phyloP scores from a whole-genome alignment of 2,888 invertebrate species.

The Limenitis camilla region DNA sequence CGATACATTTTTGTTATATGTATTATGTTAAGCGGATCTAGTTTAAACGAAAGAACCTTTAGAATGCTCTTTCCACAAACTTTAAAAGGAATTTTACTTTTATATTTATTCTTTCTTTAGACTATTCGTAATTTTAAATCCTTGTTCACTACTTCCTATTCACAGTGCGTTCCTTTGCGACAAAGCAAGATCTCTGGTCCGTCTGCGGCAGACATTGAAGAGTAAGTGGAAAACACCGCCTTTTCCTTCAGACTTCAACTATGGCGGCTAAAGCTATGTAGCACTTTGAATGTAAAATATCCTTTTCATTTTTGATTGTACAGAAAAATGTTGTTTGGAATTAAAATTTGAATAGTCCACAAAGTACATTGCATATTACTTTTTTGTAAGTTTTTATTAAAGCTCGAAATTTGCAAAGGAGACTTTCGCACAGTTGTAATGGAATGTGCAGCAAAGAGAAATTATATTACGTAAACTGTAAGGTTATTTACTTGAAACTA shows the following conservation, averaged over 20 bases:
- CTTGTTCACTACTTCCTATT: slow-evolving; percentile 3
- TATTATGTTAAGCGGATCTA: neutral
- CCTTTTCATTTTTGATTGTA: slow-evolving; percentile 5
- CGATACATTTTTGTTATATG: too few species aligned
- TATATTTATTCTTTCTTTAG: neutral
- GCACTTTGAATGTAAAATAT: slow-evolving; percentile 1
- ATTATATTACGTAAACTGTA: too few species aligned
- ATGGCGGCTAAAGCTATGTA: neutral
- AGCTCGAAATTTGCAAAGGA: too few species aligned
- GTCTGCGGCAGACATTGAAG: slow-evolving; percentile 10
- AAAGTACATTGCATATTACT: neutral
- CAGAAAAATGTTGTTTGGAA: neutral
- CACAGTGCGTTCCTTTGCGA: slow-evolving; percentile 10
- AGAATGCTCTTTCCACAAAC: neutral
- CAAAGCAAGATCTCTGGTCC: slow-evolving; percentile 11
- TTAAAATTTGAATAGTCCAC: neutral
- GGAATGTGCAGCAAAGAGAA: too few species aligned
- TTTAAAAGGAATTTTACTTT: neutral
- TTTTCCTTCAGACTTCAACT: slow-evolving; percentile 7
- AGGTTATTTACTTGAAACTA: too few species aligned
- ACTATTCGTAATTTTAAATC: slow-evolving; percentile 1
- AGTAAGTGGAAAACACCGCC: slow-evolving; percentile 13
- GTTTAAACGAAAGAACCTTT: neutral
- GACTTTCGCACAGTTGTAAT: too few species aligned
- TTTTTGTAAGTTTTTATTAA: too few species aligned